phyloP scores from a whole-genome alignment of 2,113 vertebrate species.

The Sturnus vulgaris region DNA sequence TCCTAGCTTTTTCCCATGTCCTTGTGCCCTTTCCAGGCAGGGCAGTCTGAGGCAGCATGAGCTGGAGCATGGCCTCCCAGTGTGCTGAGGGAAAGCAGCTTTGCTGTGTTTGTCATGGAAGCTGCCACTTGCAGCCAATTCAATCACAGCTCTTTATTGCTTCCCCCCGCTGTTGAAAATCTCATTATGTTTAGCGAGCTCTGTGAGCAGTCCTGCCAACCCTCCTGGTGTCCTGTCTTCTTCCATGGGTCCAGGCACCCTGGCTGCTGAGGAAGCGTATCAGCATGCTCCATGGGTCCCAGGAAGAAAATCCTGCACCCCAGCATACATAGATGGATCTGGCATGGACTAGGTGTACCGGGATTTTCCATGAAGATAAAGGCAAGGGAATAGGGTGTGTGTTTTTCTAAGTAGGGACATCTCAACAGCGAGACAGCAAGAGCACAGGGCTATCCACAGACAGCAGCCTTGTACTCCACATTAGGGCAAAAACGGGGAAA shows the following conservation, averaged over 20 bases:
- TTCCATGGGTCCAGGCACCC: background rate
- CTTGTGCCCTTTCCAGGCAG: background rate
- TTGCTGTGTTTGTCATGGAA: accelerated
- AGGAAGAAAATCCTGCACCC: accelerated
- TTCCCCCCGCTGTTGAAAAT: background rate
- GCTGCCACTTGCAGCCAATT: background rate
- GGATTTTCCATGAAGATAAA: background rate
- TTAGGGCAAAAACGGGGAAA: background rate
- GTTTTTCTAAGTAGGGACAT: background rate
- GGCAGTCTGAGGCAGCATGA: background rate
- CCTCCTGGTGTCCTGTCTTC: background rate
- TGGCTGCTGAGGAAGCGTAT: background rate
- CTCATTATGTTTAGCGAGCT: background rate
- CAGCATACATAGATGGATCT: accelerated
- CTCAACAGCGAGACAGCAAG: background rate
- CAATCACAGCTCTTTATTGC: background rate
- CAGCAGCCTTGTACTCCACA: background rate
- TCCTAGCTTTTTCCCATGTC: background rate
- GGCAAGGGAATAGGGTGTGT: background rate
- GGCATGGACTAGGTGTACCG: background rate
- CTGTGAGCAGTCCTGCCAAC: background rate
- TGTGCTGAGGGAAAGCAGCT: background rate
- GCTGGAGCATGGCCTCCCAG: background rate
- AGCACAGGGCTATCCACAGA: background rate
- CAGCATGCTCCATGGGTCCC: accelerated